Evolutionary conservation across 2,888 invertebrate species (phyloP), one percentile per base, ranked within the genome.

Genomic region (Pseudococcus jackbeardsleyi): DNA sequence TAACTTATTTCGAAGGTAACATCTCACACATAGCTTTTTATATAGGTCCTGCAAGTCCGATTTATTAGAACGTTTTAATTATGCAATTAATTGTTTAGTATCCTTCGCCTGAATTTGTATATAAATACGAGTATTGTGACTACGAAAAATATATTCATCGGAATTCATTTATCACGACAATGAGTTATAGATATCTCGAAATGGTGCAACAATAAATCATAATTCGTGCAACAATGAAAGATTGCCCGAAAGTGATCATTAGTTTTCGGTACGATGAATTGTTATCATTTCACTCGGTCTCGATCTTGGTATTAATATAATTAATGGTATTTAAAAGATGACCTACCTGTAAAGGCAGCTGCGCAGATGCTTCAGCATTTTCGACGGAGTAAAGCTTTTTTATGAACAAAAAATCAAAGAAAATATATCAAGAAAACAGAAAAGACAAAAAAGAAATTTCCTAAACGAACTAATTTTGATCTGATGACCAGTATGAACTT

Each of bases 181-280:
- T 79, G 79, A 79, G n/a, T 59, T 12, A n/a, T 17, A 19, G 7
- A 42, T 79, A 79, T 42, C 39, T 42, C n/a, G 9, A 79, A 42
- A 42, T 42, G 42, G 79, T 79, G 79, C 79, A 26, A 79, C 79
- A 42, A 79, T 79, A 79, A 79, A 79, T 79, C 79, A 79, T 79
- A 33, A 79, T 79, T 79, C 79, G 79, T 79, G 79, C 79, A 42
- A 79, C 79, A 79, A 79, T 79, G 42, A 79, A 79, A 79, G 42
- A 79, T 79, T 39, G 79, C n/a, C 42, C 22, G 79, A 79, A 79
- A 79, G 42, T 79, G 79, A 79, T 79, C 79, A 42, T 79, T 79
- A 79, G 42, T 79, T 42, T 6, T 42, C 42, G 79, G 11, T 79
- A n/a, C 42, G 59, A 79, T 42, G 79, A 17, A 79, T 79, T 26